Evolutionary conservation across 2,113 vertebrate species (phyloP), one percentile per base, ranked within the genome.

Genomic region (Pollachius pollachius): DNA sequence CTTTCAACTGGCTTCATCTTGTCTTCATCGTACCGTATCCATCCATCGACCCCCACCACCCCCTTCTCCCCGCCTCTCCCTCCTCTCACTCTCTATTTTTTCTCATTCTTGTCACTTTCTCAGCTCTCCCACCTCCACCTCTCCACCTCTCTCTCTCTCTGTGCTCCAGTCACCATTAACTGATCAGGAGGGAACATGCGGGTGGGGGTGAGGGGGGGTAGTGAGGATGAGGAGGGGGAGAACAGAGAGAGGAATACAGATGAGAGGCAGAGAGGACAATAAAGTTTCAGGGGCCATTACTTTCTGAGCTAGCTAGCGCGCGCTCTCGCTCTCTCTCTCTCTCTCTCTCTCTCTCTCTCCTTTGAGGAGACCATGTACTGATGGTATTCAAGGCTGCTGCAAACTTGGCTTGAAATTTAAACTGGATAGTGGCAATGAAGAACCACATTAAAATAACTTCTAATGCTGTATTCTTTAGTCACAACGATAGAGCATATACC

Each of bases 231-330:
- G 16, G 1, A 62, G 12, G 58, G 70, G 59, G 15, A 37, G 54
- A 12, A 56, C 54, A 34, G 3, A 17, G 69, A 23, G 30, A 18
- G 25, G 80, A 88, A 80, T 88, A 81, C 72, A 79, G 78, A 85
- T 88, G 77, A 83, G 76, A 19, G 15, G 16, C 65, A 64, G 58
- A 34, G 67, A 61, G 60, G 64, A 70, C 54, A 83, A 64, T 65
- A 70, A 77, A 65, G 72, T 78, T 83, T 71, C 23, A 73, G 68
- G 52, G 68, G 64, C 16, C 25, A 23, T 71, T 41, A 30, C 62
- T 76, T 72, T 5, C 19, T 15, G 16, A 64, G 63, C 34, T 37
- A 3, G 3, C 34, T 37, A 3, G 3, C 34, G 3, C 4, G 3
- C 34, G 3, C 34, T 37, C 34, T 37, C 34, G 3, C 34, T 37